These are phyloP conservation scores for Rhynchonycteris naso DNA, from an alignment of 2,797 vertebrate genomes.

Conservation along the genomic window DNA sequence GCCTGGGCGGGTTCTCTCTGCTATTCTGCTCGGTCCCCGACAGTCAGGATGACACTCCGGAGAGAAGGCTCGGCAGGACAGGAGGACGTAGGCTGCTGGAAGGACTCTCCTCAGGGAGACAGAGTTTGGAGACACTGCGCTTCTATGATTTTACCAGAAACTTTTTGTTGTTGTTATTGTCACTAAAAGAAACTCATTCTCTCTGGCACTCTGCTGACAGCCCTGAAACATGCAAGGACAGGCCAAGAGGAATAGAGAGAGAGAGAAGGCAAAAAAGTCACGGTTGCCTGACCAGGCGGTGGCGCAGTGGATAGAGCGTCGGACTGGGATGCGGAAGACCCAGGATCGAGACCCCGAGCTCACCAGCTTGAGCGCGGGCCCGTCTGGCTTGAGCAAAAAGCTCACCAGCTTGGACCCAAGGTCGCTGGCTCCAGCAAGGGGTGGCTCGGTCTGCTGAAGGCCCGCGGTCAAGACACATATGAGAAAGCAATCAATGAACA, in stretches of 20 bases:
- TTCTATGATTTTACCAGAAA: not conserved
- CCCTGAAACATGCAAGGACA: not conserved
- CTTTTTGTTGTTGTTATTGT: not conserved
- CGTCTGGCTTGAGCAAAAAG: too few relatives aligned
- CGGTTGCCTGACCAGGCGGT: not conserved
- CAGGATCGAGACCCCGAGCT: too few relatives aligned
- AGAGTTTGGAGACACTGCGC: not conserved
- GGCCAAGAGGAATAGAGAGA: not conserved
- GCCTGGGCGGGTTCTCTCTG: not conserved
- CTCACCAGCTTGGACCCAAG: too few relatives aligned
- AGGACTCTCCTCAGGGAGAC: not conserved
- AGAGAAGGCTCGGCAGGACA: not conserved
- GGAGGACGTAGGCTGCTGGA: not conserved
- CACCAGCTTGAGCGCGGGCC: too few relatives aligned
- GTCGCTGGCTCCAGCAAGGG: too few relatives aligned
- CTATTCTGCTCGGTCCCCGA: not conserved
- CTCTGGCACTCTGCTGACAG: not conserved
- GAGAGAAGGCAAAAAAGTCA: not conserved
- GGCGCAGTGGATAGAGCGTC: too few relatives aligned
- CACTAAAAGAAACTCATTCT: constrained; percentile 7
- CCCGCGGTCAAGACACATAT: too few relatives aligned
- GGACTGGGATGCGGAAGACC: too few relatives aligned
- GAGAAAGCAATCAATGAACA: too few relatives aligned
- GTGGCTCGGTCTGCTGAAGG: too few relatives aligned
- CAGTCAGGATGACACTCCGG: not conserved